Evolutionary conservation across 2,113 vertebrate genomes (phyloP), one percentile per base, ranked within the genome.

Genomic region (Abramis brama): DNA sequence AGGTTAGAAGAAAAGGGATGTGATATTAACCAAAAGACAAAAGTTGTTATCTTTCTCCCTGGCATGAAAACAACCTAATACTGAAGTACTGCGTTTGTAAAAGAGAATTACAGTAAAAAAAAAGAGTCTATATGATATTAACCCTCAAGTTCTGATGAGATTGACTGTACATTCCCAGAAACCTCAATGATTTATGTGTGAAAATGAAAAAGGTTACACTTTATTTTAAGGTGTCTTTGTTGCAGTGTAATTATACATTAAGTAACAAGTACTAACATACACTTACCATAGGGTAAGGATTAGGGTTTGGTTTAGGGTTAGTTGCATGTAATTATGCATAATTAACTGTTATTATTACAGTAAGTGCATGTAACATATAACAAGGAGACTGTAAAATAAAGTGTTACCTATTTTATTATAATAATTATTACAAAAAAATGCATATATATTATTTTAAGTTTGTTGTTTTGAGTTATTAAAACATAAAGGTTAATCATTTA

Each of bases 1-100:
- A 87, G 95, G 90, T 36, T 43, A 64, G 1, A 21, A 47, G 25
- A 85, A 68, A 6, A 17, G 36, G 60, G 45, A 15, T 6, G 59
- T 6, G 59, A 83, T 25, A 6, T 43, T 57, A 21, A 70, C 9
- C 47, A 77, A 59, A 77, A 19, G 4, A 50, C 4, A 36, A 59
- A 12, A 25, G 19, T 21, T 36, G 57, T 39, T n/a, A 45, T 6
- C 9, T 17, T 59, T 79, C 9, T 25, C 19, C 21, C 4, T n/a
- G 66, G 33, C 52, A 45, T 5, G 11, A 71, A 21, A 43, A 71
- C 9, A 43, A 71, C 9, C 68, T 43, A 23, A 43, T 23, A 73
- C 6, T 43, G 70, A 43, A 36, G 23, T n/a, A 73, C 66, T 9
- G 19, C 55, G 23, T 57, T 7, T 57, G 55, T 57, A 57, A 21